These are phyloP conservation scores for Muntiacus muntjak DNA, from an alignment of 2,113 vertebrate species.

Conservation along the genomic window DNA sequence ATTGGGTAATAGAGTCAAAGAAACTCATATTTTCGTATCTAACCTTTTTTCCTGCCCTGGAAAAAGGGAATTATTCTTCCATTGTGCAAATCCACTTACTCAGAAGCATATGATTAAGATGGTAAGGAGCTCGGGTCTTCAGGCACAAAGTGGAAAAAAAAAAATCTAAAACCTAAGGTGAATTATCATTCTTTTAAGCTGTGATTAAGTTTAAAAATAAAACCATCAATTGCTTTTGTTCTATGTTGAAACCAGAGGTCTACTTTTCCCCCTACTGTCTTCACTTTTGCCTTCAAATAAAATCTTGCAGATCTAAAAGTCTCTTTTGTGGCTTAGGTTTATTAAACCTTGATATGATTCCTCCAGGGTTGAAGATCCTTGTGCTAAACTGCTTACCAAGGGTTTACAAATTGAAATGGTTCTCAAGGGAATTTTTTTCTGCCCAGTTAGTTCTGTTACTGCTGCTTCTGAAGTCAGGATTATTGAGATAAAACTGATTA, in stretches of 20 bases:
- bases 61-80: background rate
- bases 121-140: background rate
- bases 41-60: background rate
- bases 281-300: conserved; percentile 54
- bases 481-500: conserved; percentile 68
- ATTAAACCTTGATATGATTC: conserved; percentile 59
- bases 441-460: conserved; percentile 59
- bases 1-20: background rate
- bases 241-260: conserved; percentile 38
- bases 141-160: background rate
- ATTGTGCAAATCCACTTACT: background rate
- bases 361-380: conserved; percentile 45
- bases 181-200: conserved; percentile 42
- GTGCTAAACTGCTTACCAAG: conserved; percentile 43
- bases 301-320: conserved; percentile 38
- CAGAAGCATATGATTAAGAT: background rate
- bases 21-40: background rate
- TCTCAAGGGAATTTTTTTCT: conserved; percentile 35
- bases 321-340: conserved; percentile 47
- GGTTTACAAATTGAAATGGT: conserved; percentile 50
- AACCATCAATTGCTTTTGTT: conserved; percentile 39
- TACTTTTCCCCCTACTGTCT: background rate
- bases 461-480: conserved; percentile 49
- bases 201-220: conserved; percentile 65
- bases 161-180: background rate